Evolutionary conservation across 2,113 vertebrate genomes (phyloP).

Genomic region (Calyptommatus sinebrachiatus): DNA sequence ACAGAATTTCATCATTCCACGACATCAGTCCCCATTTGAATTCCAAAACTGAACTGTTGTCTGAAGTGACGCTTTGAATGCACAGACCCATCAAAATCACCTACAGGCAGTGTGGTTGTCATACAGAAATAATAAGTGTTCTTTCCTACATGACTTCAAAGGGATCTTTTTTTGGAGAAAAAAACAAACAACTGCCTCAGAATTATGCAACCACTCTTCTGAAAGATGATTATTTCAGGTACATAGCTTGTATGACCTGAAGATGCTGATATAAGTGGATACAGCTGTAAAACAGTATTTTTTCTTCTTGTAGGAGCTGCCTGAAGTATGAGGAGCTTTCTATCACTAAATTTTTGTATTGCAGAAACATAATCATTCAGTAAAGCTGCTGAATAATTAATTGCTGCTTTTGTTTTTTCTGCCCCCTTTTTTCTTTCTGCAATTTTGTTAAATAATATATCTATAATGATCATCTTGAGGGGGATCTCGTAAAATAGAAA

Average conservation of each 20-base stretch:
- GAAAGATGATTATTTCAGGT: neutral
- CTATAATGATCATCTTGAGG: slow-evolving; percentile 12
- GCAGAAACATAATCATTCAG: slow-evolving; percentile 2
- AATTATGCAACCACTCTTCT: neutral
- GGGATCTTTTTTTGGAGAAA: neutral
- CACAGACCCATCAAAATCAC: neutral
- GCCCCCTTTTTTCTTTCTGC: neutral
- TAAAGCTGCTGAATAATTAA: neutral
- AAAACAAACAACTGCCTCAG: neutral
- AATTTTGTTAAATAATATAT: slow-evolving; percentile 5
- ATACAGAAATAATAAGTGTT: neutral
- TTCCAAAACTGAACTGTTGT: slow-evolving; percentile 1
- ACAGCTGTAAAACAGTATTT: neutral
- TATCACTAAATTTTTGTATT: slow-evolving; percentile 27
- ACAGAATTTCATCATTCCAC: neutral
- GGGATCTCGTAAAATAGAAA: neutral
- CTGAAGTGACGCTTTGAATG: neutral
- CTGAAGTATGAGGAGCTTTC: neutral
- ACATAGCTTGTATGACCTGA: slow-evolving; percentile 9
- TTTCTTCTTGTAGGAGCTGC: slow-evolving; percentile 6
- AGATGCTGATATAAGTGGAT: neutral
- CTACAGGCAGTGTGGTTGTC: neutral
- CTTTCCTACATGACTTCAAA: neutral
- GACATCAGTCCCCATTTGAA: neutral
- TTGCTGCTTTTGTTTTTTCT: neutral